Evolutionary conservation across 2,797 vertebrate species (phyloP).

Genomic region (Apodemus agrarius): DNA sequence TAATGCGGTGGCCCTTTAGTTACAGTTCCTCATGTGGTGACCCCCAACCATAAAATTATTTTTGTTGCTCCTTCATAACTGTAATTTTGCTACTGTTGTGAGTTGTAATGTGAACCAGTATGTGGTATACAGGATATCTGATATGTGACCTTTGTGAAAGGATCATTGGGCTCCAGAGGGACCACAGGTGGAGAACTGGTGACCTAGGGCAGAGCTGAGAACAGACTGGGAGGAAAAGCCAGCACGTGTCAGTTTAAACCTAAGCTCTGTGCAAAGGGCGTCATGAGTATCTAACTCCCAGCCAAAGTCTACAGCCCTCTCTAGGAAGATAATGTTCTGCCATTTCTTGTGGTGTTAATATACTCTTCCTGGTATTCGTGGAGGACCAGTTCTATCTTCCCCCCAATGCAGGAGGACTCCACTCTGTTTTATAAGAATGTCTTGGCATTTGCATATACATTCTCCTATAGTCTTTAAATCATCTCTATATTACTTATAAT

Average conservation of each 20-base stretch:
- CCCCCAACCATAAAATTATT: not conserved
- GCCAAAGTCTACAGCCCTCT: constrained; percentile 5
- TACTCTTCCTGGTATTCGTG: not conserved
- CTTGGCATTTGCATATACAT: not conserved
- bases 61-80: not conserved
- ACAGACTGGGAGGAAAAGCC: not conserved
- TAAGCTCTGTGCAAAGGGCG: not conserved
- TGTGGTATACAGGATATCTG: not conserved
- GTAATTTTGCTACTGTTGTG: not conserved
- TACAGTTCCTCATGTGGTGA: not conserved
- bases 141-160: not conserved
- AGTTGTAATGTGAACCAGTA: too few species aligned
- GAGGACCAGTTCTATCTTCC: not conserved
- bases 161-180: not conserved
- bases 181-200: not conserved
- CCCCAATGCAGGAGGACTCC: not conserved
- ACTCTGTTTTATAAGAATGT: not conserved
- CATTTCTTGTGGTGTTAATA: not conserved
- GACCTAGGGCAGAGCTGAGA: not conserved
- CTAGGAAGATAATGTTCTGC: not conserved
- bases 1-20: not conserved
- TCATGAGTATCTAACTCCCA: not conserved
- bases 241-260: constrained; percentile 1
- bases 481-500: not conserved
- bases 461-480: not conserved